These are phyloP conservation scores for Tapera naevia DNA, from an alignment of 2,797 vertebrate species.

Conservation along the genomic window DNA sequence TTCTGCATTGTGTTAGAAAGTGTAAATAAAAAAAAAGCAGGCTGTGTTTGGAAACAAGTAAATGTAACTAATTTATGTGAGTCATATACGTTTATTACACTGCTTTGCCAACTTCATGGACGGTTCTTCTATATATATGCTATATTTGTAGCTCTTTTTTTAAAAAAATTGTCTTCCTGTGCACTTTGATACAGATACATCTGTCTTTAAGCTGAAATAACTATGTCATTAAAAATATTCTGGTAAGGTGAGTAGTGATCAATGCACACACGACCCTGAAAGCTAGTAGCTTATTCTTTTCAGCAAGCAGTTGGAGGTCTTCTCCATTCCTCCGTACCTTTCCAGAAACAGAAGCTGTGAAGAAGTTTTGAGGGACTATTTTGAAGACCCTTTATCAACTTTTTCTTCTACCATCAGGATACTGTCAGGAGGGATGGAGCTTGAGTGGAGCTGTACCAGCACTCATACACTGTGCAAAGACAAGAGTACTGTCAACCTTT, in stretches of 20 bases:
- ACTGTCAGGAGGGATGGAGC: not conserved
- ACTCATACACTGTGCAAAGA: not conserved
- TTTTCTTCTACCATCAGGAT: not conserved
- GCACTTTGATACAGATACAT: not conserved
- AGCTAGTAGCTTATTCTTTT: not conserved
- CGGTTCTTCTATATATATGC: not conserved
- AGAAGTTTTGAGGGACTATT: not conserved
- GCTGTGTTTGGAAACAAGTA: not conserved
- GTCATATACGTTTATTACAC: not conserved
- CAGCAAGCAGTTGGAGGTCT: not conserved
- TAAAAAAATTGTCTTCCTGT: not conserved
- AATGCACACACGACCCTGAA: not conserved
- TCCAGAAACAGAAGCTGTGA: not conserved
- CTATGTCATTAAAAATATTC: not conserved
- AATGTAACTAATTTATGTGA: not conserved
- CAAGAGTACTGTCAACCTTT: not conserved
- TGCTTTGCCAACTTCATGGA: not conserved
- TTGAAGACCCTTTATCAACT: not conserved
- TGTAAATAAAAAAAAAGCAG: conserved; percentile 7
- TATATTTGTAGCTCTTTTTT: not conserved
- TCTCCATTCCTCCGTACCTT: not conserved
- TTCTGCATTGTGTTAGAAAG: not conserved
- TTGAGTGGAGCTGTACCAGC: not conserved
- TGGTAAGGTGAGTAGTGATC: not conserved
- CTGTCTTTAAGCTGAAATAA: not conserved